phyloP scores from a whole-genome alignment of 2,113 vertebrate species.

The Eidolon helvum region DNA sequence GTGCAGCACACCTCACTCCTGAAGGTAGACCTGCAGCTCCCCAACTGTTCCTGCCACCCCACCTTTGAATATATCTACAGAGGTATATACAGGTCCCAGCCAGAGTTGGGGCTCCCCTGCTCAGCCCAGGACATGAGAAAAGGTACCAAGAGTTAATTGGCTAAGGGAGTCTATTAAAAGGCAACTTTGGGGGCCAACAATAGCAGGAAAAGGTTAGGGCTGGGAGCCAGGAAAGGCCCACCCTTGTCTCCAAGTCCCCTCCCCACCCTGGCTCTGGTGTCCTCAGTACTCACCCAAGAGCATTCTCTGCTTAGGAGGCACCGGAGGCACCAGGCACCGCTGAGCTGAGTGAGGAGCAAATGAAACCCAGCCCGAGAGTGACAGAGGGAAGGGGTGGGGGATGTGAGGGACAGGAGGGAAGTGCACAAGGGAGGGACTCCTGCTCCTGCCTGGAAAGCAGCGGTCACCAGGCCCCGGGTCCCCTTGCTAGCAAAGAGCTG shows the following conservation, averaged over 20 bases:
- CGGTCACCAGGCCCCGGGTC: not conserved
- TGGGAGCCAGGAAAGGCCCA: not conserved
- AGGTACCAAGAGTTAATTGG: not conserved
- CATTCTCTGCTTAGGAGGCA: constrained; percentile 63
- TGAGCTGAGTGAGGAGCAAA: constrained; percentile 33
- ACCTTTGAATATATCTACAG: not conserved
- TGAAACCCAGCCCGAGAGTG: constrained; percentile 61
- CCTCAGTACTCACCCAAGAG: constrained; percentile 68
- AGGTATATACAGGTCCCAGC: not conserved
- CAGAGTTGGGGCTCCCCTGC: not conserved
- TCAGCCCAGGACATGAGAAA: not conserved
- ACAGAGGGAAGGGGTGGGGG: constrained; percentile 44
- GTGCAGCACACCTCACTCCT: not conserved
- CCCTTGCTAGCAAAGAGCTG: not conserved
- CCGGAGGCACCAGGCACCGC: not conserved
- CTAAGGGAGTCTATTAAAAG: not conserved
- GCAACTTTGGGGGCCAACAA: not conserved
- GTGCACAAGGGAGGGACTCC: constrained; percentile 51
- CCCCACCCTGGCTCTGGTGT: not conserved
- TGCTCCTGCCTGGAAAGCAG: not conserved
- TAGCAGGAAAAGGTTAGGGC: not conserved
- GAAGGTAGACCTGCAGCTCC: not conserved
- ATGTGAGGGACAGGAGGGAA: constrained; percentile 47
- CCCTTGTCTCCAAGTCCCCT: not conserved
- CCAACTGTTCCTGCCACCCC: not conserved